Evolutionary conservation across 2,797 vertebrate genomes (phyloP).

Genomic region (Eremophila alpestris): DNA sequence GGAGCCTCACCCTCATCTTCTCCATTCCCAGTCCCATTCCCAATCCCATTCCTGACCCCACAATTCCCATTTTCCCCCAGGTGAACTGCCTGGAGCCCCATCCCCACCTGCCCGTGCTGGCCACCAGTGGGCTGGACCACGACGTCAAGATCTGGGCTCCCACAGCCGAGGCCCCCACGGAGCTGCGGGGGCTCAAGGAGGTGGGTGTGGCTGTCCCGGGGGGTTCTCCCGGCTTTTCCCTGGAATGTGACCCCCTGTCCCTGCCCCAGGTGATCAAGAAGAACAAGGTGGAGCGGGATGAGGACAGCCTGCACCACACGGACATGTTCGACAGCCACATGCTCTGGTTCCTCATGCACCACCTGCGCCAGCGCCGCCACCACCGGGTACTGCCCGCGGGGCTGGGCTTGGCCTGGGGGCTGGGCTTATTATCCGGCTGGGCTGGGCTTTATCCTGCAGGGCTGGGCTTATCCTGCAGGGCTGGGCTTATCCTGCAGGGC

Average conservation of each 20-base stretch:
- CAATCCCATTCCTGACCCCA: too few relatives aligned
- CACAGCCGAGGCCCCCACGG: constrained; percentile 87
- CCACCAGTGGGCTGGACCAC: constrained; percentile 95
- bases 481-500: too few relatives aligned
- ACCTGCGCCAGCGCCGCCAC: constrained; percentile 91
- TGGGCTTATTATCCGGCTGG: too few relatives aligned
- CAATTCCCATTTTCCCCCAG: constrained; percentile 34
- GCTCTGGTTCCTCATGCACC: constrained; percentile 98
- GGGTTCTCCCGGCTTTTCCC: neutral
- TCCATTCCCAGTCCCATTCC: neutral
- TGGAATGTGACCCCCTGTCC: neutral
- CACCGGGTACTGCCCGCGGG: constrained; percentile 77
- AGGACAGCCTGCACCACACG: constrained; percentile 90
- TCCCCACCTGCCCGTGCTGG: constrained; percentile 90
- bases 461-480: too few relatives aligned
- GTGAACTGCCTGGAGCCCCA: constrained; percentile 96
- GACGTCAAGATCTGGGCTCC: constrained; percentile 97
- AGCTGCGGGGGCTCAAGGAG: constrained; percentile 89
- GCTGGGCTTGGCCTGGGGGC: too few relatives aligned
- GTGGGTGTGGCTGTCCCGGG: constrained; percentile 51
- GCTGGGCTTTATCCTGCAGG: too few relatives aligned
- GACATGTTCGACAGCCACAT: constrained; percentile 96
- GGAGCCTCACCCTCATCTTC: too few relatives aligned
- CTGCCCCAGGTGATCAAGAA: constrained; percentile 90
- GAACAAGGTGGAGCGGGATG: constrained; percentile 94